Evolutionary conservation across 2,888 invertebrate genomes (phyloP).

Genomic region (Cerastoderma edule): DNA sequence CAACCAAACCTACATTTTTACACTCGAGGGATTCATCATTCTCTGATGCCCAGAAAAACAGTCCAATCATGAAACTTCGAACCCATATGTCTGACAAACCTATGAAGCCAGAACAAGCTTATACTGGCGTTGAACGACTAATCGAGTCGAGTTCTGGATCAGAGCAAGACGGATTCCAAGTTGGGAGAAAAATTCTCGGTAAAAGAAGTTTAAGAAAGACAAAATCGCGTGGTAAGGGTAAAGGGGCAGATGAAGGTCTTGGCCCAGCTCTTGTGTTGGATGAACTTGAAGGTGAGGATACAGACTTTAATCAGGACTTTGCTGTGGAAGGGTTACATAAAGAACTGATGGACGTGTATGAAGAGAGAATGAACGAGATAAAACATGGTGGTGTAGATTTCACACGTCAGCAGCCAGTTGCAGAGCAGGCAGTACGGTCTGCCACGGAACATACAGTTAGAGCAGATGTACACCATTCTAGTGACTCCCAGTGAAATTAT

Average conservation of each 20-base stretch:
- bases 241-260: conserved; percentile 75
- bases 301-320: conserved; percentile 35
- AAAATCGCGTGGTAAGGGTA: conserved; percentile 80
- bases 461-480: conserved; percentile 24
- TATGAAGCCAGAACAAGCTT: conserved; percentile 32
- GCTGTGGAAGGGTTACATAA: conserved; percentile 5
- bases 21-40: conserved; percentile 62
- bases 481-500: conserved; percentile 8
- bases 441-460: conserved; percentile 9
- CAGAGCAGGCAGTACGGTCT: background rate
- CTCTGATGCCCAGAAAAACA: conserved; percentile 61
- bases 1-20: conserved; percentile 74
- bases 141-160: conserved; percentile 79
- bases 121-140: conserved; percentile 57
- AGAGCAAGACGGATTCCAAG: conserved; percentile 73
- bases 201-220: conserved; percentile 79
- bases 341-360: conserved; percentile 23
- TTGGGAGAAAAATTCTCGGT: conserved; percentile 60
- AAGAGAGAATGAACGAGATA: conserved; percentile 14
- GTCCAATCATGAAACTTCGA: conserved; percentile 62
- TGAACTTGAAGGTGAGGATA: conserved; percentile 68
- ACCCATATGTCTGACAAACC: conserved; percentile 35
- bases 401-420: background rate
- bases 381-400: conserved; percentile 3
- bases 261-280: conserved; percentile 71